Evolutionary conservation across 2,888 invertebrate species (phyloP).

Genomic region (Apotomis capreana): DNA sequence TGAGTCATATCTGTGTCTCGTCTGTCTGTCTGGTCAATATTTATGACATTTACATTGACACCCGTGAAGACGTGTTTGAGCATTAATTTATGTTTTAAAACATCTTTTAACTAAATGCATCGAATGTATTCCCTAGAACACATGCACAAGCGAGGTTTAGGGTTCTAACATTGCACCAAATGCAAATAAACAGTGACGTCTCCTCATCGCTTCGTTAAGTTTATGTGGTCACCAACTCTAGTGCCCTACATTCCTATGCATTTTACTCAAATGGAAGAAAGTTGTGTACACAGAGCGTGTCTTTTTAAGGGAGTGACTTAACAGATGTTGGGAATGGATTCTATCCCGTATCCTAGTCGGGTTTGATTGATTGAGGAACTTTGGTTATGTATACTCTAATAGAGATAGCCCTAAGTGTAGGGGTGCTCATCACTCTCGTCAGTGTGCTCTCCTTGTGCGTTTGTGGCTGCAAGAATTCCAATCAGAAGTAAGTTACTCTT

Average conservation of each 20-base stretch:
- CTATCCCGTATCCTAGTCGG: slow-evolving; percentile 49
- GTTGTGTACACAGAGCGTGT: slow-evolving; percentile 64
- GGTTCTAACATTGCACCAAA: not conserved
- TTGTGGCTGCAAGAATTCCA: slow-evolving; percentile 88
- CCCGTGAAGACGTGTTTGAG: slow-evolving; percentile 36
- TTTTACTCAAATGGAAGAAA: slow-evolving; percentile 79
- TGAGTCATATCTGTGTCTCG: not conserved
- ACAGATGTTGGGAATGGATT: slow-evolving; percentile 63
- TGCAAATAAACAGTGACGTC: slow-evolving; percentile 31
- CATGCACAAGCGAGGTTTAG: not conserved
- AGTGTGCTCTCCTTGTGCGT: slow-evolving; percentile 86
- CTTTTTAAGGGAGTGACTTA: slow-evolving; percentile 72
- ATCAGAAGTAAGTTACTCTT: slow-evolving; percentile 86
- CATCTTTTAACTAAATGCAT: slow-evolving; percentile 15
- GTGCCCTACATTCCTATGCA: slow-evolving; percentile 76
- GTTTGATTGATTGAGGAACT: slow-evolving; percentile 61
- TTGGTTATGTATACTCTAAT: slow-evolving; percentile 76
- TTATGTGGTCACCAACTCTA: slow-evolving; percentile 51
- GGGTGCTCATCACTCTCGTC: slow-evolving; percentile 74
- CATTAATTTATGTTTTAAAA: slow-evolving; percentile 30
- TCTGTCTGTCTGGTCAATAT: slow-evolving; percentile 34
- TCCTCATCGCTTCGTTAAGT: slow-evolving; percentile 42
- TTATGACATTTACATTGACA: slow-evolving; percentile 39
- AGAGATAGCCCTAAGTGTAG: slow-evolving; percentile 74
- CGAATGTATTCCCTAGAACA: slow-evolving; percentile 5